A percentile compares a stretch with the other conserved stretches of the same genome.
phyloP scores from a whole-genome alignment of 2,113 vertebrate genomes.

The Furnarius figulus region DNA sequence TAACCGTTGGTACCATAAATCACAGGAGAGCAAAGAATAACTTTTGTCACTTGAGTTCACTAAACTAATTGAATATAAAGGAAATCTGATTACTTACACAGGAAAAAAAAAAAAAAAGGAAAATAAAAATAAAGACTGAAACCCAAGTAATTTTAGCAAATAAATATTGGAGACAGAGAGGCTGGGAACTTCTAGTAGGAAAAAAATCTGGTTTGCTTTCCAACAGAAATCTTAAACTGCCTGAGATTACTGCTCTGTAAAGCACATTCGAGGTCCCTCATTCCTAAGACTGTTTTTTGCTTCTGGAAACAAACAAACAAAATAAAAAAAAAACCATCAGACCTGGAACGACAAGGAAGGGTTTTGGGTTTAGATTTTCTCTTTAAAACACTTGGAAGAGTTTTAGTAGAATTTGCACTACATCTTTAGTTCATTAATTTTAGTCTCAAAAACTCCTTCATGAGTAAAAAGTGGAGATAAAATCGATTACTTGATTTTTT shows the following conservation, averaged over 20 bases:
- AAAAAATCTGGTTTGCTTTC: background rate
- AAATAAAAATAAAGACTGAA: background rate
- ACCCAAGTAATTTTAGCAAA: background rate
- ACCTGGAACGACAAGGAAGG: background rate
- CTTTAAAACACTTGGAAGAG: background rate
- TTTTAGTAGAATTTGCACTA: background rate
- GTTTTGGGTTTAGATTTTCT: background rate
- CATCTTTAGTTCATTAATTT: background rate
- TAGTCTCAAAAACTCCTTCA: background rate
- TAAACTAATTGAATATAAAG: background rate
- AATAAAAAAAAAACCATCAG: background rate
- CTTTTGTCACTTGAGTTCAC: background rate
- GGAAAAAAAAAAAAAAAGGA: too few relatives aligned
- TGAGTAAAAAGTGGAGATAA: background rate
- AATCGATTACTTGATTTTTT: background rate
- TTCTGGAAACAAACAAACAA: background rate
- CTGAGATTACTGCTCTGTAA: background rate
- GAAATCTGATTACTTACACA: background rate
- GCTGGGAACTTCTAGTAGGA: background rate
- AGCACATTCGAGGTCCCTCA: background rate
- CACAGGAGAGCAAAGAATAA: background rate
- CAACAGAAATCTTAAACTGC: background rate
- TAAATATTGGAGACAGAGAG: background rate
- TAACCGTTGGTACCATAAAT: background rate
- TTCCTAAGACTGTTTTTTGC: background rate